Evolutionary conservation across 2,888 invertebrate species (phyloP).

Genomic region (Rhorus exstirpatorius): DNA sequence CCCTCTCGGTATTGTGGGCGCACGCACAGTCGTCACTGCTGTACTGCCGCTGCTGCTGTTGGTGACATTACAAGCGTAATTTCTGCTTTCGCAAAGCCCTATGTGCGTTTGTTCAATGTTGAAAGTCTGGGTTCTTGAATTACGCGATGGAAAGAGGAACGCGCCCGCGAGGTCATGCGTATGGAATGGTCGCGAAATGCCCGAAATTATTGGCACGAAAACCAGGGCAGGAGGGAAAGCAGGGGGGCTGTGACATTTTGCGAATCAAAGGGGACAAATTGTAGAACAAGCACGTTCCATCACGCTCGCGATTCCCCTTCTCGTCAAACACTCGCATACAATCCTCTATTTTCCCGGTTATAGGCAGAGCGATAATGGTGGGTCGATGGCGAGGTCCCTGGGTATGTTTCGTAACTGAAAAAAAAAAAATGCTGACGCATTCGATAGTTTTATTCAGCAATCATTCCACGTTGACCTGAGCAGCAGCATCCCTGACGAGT

Average conservation of each 20-base stretch:
- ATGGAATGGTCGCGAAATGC: slow-evolving; percentile 54
- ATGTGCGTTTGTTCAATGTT: slow-evolving; percentile 28
- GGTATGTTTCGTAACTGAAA: slow-evolving; percentile 52
- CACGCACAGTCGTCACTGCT: neutral
- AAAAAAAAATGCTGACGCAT: slow-evolving; percentile 71
- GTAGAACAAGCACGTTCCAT: slow-evolving; percentile 70
- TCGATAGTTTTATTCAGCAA: slow-evolving; percentile 53
- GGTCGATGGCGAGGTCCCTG: slow-evolving; percentile 26
- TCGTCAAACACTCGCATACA: slow-evolving; percentile 5
- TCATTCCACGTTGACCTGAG: slow-evolving; percentile 49
- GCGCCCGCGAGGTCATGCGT: neutral
- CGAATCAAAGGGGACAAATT: slow-evolving; percentile 74
- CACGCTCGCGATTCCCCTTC: slow-evolving; percentile 52
- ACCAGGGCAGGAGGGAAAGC: slow-evolving; percentile 14
- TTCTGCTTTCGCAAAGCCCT: slow-evolving; percentile 37
- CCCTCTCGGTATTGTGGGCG: neutral
- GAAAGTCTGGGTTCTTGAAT: slow-evolving; percentile 46
- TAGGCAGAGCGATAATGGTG: slow-evolving; percentile 52
- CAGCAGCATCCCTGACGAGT: slow-evolving; percentile 44
- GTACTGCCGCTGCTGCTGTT: neutral
- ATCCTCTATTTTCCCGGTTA: slow-evolving; percentile 44
- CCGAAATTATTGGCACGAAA: slow-evolving; percentile 53
- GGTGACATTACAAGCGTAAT: slow-evolving; percentile 60
- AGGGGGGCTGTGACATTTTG: slow-evolving; percentile 71
- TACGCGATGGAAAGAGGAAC: slow-evolving; percentile 26